Evolutionary conservation across 2,888 invertebrate species (phyloP).

Genomic region (Leptarthrus brevirostris): DNA sequence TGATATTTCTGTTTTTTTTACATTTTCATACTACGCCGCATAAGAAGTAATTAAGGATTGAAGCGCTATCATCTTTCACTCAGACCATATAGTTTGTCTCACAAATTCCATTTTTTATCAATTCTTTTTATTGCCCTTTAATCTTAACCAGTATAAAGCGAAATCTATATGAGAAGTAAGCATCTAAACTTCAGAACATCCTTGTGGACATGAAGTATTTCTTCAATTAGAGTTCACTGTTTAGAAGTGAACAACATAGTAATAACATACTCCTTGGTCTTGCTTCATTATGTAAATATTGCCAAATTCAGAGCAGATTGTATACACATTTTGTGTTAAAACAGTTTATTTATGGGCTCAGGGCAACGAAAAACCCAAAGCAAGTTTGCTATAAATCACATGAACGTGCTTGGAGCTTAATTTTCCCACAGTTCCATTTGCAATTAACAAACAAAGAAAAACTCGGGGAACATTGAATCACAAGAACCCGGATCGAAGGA

Average conservation of each 20-base stretch:
- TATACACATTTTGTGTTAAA: conserved; percentile 8
- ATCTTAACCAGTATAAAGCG: too few species aligned
- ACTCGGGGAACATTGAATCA: background rate
- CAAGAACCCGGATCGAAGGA: background rate
- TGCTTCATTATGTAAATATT: background rate
- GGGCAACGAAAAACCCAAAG: background rate
- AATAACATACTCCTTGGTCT: background rate
- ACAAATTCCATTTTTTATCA: too few species aligned
- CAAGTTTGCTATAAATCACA: background rate
- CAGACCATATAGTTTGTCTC: too few species aligned
- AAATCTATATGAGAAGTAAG: too few species aligned
- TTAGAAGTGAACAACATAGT: background rate
- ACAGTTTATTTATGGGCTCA: background rate
- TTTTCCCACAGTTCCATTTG: conserved; percentile 28
- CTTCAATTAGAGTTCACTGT: too few species aligned
- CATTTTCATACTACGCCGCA: too few species aligned
- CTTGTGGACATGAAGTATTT: too few species aligned
- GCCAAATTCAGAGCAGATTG: background rate
- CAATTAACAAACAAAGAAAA: conserved; percentile 34
- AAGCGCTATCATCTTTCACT: too few species aligned
- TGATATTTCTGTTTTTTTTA: too few species aligned
- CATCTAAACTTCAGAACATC: too few species aligned
- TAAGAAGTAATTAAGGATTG: too few species aligned
- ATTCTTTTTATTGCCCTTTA: too few species aligned
- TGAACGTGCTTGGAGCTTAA: conserved; percentile 28